A percentile compares a stretch with the other conserved stretches of the same genome.
These are phyloP conservation scores for Scaptomyza polygonia DNA, from an alignment of 2,888 invertebrate genomes.

Conservation along the genomic window DNA sequence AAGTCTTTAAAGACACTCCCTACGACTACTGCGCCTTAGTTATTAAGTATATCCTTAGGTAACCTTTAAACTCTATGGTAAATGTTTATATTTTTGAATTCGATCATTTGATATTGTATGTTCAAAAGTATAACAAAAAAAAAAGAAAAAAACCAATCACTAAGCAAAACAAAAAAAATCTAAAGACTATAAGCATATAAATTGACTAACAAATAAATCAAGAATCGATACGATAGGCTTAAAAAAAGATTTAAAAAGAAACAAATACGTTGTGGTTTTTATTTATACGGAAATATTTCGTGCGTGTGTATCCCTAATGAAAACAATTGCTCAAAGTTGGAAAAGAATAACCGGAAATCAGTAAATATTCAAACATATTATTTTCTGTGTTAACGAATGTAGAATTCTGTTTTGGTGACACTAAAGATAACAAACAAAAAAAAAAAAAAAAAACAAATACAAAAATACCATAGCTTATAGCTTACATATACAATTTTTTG, in stretches of 20 bases:
- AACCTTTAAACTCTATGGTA: constrained; percentile 47
- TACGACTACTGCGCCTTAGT: constrained; percentile 47
- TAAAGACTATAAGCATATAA: constrained; percentile 72
- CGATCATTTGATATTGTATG: constrained; percentile 77
- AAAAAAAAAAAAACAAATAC: constrained; percentile 23
- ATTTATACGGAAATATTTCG: constrained; percentile 75
- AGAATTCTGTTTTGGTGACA: constrained; percentile 84
- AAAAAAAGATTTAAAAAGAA: constrained; percentile 48
- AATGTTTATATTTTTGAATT: constrained; percentile 72
- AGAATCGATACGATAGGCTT: constrained; percentile 65
- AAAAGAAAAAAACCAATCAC: constrained; percentile 22
- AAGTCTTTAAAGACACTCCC: constrained; percentile 47
- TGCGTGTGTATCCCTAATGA: constrained; percentile 54
- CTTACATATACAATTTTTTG: not conserved
- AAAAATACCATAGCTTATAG: constrained; percentile 24
- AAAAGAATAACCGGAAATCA: constrained; percentile 73
- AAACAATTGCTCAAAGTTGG: constrained; percentile 72
- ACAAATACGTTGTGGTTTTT: constrained; percentile 80
- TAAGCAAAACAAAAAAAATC: constrained; percentile 49
- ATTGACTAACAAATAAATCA: constrained; percentile 74
- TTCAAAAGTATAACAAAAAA: constrained; percentile 41
- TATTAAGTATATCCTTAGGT: constrained; percentile 48
- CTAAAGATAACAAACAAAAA: constrained; percentile 38
- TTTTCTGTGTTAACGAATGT: constrained; percentile 74
- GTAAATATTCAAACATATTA: constrained; percentile 70